Evolutionary conservation across 2,113 vertebrate species (phyloP).

Genomic region (Montifringilla adamsi): DNA sequence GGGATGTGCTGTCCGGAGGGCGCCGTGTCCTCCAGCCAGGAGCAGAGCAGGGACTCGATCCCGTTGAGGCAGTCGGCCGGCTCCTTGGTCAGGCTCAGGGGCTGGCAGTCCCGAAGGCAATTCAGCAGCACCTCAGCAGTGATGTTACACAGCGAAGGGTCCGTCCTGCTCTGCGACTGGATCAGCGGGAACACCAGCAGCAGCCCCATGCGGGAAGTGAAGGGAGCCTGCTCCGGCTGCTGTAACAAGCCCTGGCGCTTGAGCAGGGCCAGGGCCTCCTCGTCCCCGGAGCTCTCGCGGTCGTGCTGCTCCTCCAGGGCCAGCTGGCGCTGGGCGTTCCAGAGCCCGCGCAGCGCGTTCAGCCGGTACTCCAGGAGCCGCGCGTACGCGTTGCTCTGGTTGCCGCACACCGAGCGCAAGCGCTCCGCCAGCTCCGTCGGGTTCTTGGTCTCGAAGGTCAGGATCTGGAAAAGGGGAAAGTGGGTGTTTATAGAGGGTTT

Average conservation of each 20-base stretch:
- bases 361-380: conserved; percentile 94
- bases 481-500: not conserved
- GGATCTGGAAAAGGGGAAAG: conserved; percentile 75
- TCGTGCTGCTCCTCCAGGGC: conserved; percentile 97
- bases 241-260: conserved; percentile 94
- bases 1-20: conserved; percentile 75
- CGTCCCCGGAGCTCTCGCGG: conserved; percentile 87
- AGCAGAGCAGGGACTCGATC: conserved; percentile 91
- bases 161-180: conserved; percentile 94
- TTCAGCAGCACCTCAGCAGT: conserved; percentile 94
- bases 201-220: conserved; percentile 93
- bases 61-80: conserved; percentile 95
- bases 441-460: conserved; percentile 97
- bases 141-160: conserved; percentile 94
- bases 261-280: conserved; percentile 91
- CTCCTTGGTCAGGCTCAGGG: conserved; percentile 96
- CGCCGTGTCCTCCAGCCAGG: conserved; percentile 89
- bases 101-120: conserved; percentile 97
- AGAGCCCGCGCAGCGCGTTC: conserved; percentile 93
- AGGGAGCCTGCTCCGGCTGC: conserved; percentile 93
- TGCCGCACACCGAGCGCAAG: conserved; percentile 91
- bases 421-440: conserved; percentile 90
- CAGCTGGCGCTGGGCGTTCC: conserved; percentile 95
- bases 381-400: conserved; percentile 97
- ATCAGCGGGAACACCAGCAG: conserved; percentile 94